Evolutionary conservation across 1,140 invertebrate genomes (phyloP).

Genomic region (Caerostris darwini): DNA sequence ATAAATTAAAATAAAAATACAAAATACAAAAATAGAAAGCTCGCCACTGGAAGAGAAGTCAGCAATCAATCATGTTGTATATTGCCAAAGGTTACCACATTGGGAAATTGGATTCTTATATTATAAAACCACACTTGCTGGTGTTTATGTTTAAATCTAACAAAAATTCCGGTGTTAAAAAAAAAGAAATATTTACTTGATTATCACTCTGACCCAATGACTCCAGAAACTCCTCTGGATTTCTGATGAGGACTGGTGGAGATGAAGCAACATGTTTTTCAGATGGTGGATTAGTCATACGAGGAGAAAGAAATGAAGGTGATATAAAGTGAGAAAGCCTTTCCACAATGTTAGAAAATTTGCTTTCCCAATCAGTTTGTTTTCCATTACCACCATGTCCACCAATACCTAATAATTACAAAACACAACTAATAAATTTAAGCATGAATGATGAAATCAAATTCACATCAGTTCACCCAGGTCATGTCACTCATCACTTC

Average conservation of each 20-base stretch:
- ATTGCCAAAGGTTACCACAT: too few relatives aligned
- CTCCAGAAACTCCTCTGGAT: constrained; percentile 53
- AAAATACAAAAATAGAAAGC: too few relatives aligned
- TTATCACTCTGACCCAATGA: constrained; percentile 10
- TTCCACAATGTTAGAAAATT: constrained; percentile 82
- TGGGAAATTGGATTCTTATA: too few relatives aligned
- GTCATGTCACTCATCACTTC: too few relatives aligned
- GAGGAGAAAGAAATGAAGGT: constrained; percentile 52
- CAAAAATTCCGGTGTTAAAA: neutral
- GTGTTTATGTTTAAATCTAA: neutral
- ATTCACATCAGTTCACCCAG: too few relatives aligned
- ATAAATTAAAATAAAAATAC: too few relatives aligned
- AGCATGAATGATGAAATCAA: too few relatives aligned
- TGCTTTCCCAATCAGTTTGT: constrained; percentile 82
- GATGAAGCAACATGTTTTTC: constrained; percentile 54
- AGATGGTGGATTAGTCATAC: neutral
- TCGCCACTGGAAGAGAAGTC: too few relatives aligned
- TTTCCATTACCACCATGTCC: constrained; percentile 83
- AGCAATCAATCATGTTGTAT: too few relatives aligned
- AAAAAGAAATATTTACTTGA: constrained; percentile 7
- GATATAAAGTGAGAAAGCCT: constrained; percentile 79
- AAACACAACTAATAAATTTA: too few relatives aligned
- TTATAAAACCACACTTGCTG: too few relatives aligned
- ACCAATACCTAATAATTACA: constrained; percentile 81
- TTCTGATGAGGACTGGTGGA: constrained; percentile 14